phyloP scores from a whole-genome alignment of 2,888 invertebrate species.

The Ichneumon xanthorius region DNA sequence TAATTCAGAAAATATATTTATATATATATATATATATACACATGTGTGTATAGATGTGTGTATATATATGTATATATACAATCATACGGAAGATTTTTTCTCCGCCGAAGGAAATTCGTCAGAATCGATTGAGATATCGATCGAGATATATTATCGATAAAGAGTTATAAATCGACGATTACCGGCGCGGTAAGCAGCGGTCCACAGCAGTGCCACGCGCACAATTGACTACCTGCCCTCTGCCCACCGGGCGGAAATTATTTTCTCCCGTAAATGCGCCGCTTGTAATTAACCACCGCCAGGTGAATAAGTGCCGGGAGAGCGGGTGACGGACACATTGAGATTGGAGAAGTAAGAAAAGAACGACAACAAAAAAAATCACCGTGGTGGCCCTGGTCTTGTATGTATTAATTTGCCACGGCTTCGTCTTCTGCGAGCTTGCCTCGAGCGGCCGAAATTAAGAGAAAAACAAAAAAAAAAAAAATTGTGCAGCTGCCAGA shows the following conservation, averaged over 20 bases:
- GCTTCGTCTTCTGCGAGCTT: conserved; percentile 20
- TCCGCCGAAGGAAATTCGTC: conserved; percentile 17
- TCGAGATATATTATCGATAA: conserved; percentile 28
- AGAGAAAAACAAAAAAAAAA: not conserved
- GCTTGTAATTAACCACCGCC: conserved; percentile 58
- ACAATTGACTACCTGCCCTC: not conserved
- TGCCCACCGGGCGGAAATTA: not conserved
- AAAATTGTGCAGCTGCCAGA: conserved; percentile 4
- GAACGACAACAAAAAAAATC: conserved; percentile 25
- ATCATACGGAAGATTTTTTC: not conserved
- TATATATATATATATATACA: not conserved
- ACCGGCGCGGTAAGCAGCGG: not conserved
- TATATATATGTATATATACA: not conserved
- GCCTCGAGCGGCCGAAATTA: not conserved
- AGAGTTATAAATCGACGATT: not conserved
- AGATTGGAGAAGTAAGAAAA: conserved; percentile 15
- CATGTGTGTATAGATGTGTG: no score
- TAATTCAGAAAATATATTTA: conserved; percentile 20
- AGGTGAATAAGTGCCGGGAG: conserved; percentile 44
- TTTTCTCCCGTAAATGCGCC: conserved; percentile 19
- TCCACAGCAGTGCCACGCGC: not conserved
- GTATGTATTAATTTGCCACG: conserved; percentile 37
- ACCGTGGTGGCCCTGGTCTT: conserved; percentile 17
- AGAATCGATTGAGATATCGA: conserved; percentile 19
- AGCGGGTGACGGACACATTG: conserved; percentile 10